Percentiles rank a stretch among this genome's conserved stretches.
Conservation (phyloP, 2,888 invertebrate genomes). For the Aporophyla lueneburgensis region DNA sequence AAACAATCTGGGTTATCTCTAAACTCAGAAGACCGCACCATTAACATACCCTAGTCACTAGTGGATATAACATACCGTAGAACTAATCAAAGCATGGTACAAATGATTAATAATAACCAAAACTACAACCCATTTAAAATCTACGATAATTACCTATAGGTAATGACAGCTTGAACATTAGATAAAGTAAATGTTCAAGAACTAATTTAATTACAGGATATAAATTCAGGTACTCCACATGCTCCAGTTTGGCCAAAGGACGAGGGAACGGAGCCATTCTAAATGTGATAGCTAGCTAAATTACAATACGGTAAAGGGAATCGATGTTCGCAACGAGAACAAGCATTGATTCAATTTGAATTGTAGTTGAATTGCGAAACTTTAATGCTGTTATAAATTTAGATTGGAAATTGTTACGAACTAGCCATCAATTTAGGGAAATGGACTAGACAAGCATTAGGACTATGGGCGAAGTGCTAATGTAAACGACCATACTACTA, state of each 20-base stretch:
- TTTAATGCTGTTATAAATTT: constrained; percentile 64
- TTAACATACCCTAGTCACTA: background rate
- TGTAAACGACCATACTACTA: constrained; percentile 11
- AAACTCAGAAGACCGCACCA: background rate
- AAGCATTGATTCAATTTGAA: constrained; percentile 68
- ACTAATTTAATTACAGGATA: constrained; percentile 68
- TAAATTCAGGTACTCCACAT: constrained; percentile 72
- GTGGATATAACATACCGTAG: no score
- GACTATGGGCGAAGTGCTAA: constrained; percentile 40
- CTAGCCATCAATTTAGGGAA: constrained; percentile 59
- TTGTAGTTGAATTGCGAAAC: constrained; percentile 66
- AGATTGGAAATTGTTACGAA: constrained; percentile 61
- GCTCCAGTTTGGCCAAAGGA: constrained; percentile 73
- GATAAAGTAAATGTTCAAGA: constrained; percentile 58
- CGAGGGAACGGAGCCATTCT: constrained; percentile 74
- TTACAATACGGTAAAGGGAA: constrained; percentile 73
- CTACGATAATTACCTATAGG: background rate
- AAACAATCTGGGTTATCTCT: background rate
- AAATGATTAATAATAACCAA: background rate
- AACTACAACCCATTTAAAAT: background rate
- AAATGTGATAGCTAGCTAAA: constrained; percentile 68
- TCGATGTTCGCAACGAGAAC: constrained; percentile 65
- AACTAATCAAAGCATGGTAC: background rate
- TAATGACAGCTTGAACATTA: constrained; percentile 22
- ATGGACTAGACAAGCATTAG: constrained; percentile 30